phyloP scores from a whole-genome alignment of 2,888 invertebrate species.

The Lingula anatina region DNA sequence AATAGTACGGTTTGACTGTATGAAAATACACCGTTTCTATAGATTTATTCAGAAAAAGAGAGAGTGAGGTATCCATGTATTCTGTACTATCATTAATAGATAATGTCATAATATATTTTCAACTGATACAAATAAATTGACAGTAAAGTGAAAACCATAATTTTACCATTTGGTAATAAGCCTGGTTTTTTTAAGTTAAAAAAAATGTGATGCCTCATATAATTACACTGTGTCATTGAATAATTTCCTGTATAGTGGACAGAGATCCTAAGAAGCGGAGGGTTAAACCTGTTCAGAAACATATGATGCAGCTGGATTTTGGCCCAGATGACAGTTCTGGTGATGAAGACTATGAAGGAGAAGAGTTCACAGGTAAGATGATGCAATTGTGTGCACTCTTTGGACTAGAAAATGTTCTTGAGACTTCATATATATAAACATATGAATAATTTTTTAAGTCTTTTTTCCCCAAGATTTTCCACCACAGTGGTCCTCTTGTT shows the following conservation, averaged over 20 bases:
- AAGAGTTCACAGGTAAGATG: slow-evolving; percentile 8
- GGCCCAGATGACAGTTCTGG: slow-evolving; percentile 88
- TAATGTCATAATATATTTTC: no score
- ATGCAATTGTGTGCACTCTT: not conserved
- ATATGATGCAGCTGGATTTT: slow-evolving; percentile 50
- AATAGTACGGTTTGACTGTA: no score
- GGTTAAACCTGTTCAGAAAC: slow-evolving; percentile 66
- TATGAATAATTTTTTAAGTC: not conserved
- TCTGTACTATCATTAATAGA: no score
- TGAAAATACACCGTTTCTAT: no score
- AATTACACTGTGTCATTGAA: not conserved
- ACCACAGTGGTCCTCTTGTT: no score
- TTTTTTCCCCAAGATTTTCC: not conserved
- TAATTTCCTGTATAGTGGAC: slow-evolving; percentile 28
- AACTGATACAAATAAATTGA: no score
- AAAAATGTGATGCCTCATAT: not conserved
- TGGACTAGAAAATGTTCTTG: no score
- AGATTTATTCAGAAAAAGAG: no score
- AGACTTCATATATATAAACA: not conserved
- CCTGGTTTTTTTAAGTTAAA: no score
- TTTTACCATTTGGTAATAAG: no score
- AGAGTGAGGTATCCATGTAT: no score
- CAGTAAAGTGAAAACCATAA: no score
- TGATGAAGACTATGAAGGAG: slow-evolving; percentile 80
- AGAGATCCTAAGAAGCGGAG: slow-evolving; percentile 75